Base-by-base conservation (phyloP, 2,888 invertebrate genomes). In the Pyrocoelia pectoralis region DNA sequence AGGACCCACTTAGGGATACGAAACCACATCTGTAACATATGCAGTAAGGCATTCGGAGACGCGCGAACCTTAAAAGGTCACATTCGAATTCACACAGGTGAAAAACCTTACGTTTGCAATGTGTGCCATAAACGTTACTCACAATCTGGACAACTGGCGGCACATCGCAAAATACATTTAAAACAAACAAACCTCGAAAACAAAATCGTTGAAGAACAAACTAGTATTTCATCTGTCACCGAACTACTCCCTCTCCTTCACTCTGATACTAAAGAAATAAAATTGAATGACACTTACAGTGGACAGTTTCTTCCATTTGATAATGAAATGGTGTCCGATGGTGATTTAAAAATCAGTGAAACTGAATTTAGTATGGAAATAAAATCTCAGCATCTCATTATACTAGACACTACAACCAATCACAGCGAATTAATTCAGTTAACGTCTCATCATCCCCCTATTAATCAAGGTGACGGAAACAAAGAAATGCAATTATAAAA, bases 61-160 rank as follows among this genome's bases (percentile, higher is more conserved):
- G 56, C 75, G 0, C 67, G 80, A 19, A 80, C 79, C 0, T 65
- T 80, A 41, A 79, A 79, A 61, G 72, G 76, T 43, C 80, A 80
- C 58, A 73, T 73, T 15, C 66, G 80, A 18, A 76, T 75, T 1
- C 80, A 80, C 65, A 80, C 80, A 0, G 80, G 80, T 0, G 80
- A 81, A 62, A 77, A 74, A 56, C 80, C 80, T 2, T 80, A 80
- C 40, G 68, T 71, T 8, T 80, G 80, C 67, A 68, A 68, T 2
- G 57, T 75, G 43, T 81, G 80, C 64, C 77, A 77, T 1, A 76
- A 76, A 19, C 68, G 77, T 51, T 80, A 76, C 60, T 75, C 77
- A 1, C 80, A 80, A 66, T 76, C 80, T 0, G 80, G 80, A 3
- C 80, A 80, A 65, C 65, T 80, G 12, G 73, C 80, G 2, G 75